Evolutionary conservation across 2,113 vertebrate genomes (phyloP).

Genomic region (Peromyscus leucopus): DNA sequence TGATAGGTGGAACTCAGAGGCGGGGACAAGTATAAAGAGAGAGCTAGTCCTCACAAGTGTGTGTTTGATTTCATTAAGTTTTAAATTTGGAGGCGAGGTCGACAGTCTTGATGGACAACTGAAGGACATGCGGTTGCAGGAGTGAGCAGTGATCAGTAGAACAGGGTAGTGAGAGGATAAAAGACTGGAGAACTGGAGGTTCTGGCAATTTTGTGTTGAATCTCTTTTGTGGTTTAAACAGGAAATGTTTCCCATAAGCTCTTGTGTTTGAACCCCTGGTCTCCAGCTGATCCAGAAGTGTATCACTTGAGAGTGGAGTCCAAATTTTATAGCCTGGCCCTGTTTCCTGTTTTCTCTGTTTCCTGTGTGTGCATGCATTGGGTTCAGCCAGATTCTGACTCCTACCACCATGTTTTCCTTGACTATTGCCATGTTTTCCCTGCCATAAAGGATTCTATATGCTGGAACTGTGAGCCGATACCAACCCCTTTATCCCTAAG

Average conservation of each 20-base stretch:
- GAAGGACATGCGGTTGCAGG: not conserved
- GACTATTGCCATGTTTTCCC: not conserved
- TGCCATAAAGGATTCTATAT: not conserved
- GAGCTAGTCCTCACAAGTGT: not conserved
- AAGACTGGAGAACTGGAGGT: not conserved
- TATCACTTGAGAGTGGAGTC: no score
- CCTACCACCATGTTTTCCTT: not conserved
- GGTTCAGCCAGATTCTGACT: not conserved
- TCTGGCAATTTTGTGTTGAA: not conserved
- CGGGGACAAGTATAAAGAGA: no score
- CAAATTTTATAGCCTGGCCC: not conserved
- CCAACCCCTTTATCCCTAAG: not conserved
- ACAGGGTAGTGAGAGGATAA: rapidly evolving
- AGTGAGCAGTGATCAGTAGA: not conserved
- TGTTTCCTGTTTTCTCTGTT: not conserved
- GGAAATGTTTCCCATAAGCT: not conserved
- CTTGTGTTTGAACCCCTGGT: no score
- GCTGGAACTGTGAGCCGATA: not conserved
- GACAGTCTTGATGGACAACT: not conserved
- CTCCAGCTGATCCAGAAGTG: no score
- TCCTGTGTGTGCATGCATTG: not conserved
- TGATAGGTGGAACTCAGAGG: not conserved
- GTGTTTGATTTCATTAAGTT: not conserved
- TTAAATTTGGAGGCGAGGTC: not conserved
- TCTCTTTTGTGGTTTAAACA: not conserved